Conservation (phyloP, 2,113 vertebrate species). For the Ciconia maguari region DNA sequence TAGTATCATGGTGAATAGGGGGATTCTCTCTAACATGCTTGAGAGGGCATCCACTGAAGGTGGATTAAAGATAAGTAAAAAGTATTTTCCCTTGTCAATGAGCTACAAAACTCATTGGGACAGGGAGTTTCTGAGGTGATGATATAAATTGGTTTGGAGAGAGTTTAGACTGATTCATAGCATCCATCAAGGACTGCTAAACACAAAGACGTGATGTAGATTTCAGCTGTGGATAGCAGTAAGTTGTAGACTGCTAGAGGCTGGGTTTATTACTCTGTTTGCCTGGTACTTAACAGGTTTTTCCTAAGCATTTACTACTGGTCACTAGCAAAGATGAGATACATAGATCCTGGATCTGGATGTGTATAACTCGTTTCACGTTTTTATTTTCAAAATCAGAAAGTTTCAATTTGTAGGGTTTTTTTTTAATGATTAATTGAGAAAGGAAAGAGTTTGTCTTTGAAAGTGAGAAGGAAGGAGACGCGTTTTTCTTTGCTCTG, state of each 20-base stretch:
- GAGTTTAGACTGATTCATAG: not conserved
- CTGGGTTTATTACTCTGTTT: not conserved
- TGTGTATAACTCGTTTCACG: not conserved
- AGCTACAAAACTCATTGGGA: not conserved
- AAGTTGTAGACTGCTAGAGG: not conserved
- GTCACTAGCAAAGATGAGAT: not conserved
- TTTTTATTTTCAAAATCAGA: not conserved
- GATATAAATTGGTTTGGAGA: not conserved
- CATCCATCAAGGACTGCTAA: not conserved
- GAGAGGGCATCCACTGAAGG: not conserved
- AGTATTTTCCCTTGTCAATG: not conserved
- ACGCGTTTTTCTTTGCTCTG: not conserved
- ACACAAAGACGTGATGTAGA: not conserved
- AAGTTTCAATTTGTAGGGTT: not conserved
- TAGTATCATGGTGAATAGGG: not conserved
- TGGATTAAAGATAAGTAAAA: not conserved
- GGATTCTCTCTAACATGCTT: not conserved
- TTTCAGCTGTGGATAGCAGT: not conserved
- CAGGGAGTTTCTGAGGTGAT: not conserved
- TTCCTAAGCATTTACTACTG: not conserved
- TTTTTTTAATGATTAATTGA: not conserved
- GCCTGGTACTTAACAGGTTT: not conserved
- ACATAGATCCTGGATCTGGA: not conserved
- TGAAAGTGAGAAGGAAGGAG: not conserved
- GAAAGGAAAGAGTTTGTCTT: not conserved